Percentiles rank a stretch among this genome's conserved stretches.
Evolutionary conservation across 2,113 vertebrate genomes (phyloP).

Genomic region (Salvelinus sp.): DNA sequence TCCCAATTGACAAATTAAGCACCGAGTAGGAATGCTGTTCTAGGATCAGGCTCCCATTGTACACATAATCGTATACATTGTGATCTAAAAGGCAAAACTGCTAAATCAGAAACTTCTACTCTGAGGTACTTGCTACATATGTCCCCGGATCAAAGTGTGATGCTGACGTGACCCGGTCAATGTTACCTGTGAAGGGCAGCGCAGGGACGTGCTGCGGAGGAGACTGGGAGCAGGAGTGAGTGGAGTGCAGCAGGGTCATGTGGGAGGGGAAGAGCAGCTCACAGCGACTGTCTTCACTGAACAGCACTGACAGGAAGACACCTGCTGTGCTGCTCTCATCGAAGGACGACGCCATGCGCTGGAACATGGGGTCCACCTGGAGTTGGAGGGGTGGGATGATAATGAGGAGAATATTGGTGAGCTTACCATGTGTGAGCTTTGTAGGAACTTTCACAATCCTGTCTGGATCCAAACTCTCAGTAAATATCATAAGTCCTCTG

Average conservation of each 20-base stretch:
- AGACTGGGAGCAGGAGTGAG: conserved; percentile 51
- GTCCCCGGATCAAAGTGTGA: neutral
- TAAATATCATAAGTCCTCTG: neutral
- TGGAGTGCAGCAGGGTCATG: conserved; percentile 77
- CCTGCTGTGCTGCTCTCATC: conserved; percentile 87
- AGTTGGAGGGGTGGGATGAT: neutral
- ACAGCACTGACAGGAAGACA: conserved; percentile 83
- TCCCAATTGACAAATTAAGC: too few relatives aligned
- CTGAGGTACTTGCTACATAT: too few relatives aligned
- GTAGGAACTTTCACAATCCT: neutral
- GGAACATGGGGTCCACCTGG: conserved; percentile 86
- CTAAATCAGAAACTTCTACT: too few relatives aligned
- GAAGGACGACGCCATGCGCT: conserved; percentile 83
- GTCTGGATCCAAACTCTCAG: neutral
- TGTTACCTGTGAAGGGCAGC: conserved; percentile 70
- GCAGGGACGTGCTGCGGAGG: conserved; percentile 57
- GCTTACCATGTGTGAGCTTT: too few relatives aligned
- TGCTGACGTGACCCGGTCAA: neutral
- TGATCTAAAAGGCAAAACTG: too few relatives aligned
- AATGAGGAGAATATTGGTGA: neutral
- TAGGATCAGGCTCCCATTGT: neutral
- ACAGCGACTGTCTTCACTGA: conserved; percentile 75
- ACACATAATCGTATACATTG: neutral
- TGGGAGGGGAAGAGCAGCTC: conserved; percentile 82
- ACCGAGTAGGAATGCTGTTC: too few relatives aligned